Evolutionary conservation across 1,140 invertebrate species (phyloP).

Genomic region (Lepidurus arcticus): DNA sequence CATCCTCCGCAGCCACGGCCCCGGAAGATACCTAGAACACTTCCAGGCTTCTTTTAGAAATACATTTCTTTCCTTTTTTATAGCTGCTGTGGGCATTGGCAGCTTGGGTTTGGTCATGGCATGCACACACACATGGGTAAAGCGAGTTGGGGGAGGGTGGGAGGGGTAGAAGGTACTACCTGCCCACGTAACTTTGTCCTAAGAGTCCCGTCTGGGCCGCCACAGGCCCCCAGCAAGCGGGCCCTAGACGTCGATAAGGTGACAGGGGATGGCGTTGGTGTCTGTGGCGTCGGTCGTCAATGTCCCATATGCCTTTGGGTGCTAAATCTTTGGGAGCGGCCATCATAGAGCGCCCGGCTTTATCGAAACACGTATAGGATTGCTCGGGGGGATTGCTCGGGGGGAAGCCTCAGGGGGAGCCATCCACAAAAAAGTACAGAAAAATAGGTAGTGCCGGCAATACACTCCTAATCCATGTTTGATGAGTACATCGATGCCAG

Average conservation of each 20-base stretch:
- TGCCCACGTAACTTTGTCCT: conserved; percentile 9
- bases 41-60: not conserved
- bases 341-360: not conserved
- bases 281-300: conserved; percentile 13
- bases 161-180: not conserved
- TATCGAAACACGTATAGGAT: not conserved
- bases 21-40: not conserved
- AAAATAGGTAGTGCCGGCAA: not conserved
- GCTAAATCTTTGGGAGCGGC: conserved; percentile 13
- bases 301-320: conserved; percentile 1
- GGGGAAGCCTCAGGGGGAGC: not conserved
- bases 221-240: not conserved
- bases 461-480: conserved; percentile 15
- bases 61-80: not conserved
- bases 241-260: conserved; percentile 18
- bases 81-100: not conserved
- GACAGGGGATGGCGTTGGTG: conserved; percentile 12
- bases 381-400: not conserved
- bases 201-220: not conserved
- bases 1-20: not conserved
- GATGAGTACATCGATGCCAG: conserved; percentile 2
- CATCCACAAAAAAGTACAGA: not conserved
- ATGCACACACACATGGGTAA: not conserved
- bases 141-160: not conserved
- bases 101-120: conserved; percentile 13